A percentile compares a stretch with the other conserved stretches of the same genome.
These are phyloP conservation scores for Kradibia gibbosae DNA, from an alignment of 1,140 invertebrate genomes.

Conservation along the genomic window DNA sequence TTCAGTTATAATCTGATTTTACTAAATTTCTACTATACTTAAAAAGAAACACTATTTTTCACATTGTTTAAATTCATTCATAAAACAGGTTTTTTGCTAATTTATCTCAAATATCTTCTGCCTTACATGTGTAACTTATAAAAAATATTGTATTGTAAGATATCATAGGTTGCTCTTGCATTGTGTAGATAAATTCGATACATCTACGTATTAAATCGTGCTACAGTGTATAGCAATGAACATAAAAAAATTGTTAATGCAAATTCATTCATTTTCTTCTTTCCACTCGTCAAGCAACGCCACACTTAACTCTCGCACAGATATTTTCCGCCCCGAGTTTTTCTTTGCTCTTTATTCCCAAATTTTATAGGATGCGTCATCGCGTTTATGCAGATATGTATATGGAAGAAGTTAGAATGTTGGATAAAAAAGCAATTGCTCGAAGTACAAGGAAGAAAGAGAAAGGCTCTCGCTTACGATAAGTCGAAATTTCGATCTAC, in stretches of 20 bases:
- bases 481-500: conserved; percentile 46
- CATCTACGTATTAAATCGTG: background rate
- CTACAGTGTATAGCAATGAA: background rate
- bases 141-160: background rate
- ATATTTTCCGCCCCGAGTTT: background rate
- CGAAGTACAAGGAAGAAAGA: conserved; percentile 1
- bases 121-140: too few relatives aligned
- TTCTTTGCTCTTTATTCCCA: conserved; percentile 1
- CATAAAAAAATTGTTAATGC: background rate
- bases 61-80: too few relatives aligned
- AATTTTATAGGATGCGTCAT: conserved; percentile 14
- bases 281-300: background rate
- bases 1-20: too few relatives aligned
- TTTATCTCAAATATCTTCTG: too few relatives aligned
- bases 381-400: background rate
- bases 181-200: background rate
- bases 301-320: background rate
- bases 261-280: background rate
- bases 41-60: too few relatives aligned
- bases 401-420: background rate
- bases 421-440: conserved; percentile 19
- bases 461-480: background rate
- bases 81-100: too few relatives aligned
- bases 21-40: too few relatives aligned
- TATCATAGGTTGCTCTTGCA: background rate